Evolutionary conservation across 2,797 vertebrate genomes (phyloP).

Genomic region (Pantherophis vulpinus): DNA sequence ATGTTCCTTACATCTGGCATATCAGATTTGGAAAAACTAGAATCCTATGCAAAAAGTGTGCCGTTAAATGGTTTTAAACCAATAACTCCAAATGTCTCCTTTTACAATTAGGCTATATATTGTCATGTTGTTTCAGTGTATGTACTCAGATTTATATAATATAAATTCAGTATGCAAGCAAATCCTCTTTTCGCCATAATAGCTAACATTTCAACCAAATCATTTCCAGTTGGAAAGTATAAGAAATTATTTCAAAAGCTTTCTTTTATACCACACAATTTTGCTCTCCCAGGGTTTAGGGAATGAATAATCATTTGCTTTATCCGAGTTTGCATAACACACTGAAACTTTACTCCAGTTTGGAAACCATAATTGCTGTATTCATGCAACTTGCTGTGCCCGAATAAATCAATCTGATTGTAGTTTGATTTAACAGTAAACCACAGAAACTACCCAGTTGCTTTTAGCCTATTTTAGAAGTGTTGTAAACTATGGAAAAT

Average conservation of each 20-base stretch:
- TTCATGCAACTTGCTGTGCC: neutral
- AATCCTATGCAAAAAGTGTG: slow-evolving; percentile 11
- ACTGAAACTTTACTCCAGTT: neutral
- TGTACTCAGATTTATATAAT: neutral
- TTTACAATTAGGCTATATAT: neutral
- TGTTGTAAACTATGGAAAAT: neutral
- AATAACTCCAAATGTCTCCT: neutral
- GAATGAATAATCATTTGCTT: neutral
- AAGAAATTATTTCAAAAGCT: neutral
- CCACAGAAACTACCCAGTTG: neutral
- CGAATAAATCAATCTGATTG: neutral
- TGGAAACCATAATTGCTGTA: neutral
- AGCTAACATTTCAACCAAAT: neutral
- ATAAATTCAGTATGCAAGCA: neutral
- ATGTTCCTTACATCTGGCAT: slow-evolving; percentile 3
- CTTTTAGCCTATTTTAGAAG: neutral
- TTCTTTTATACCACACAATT: neutral
- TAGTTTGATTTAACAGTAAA: neutral
- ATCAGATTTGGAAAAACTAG: neutral
- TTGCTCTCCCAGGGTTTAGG: neutral
- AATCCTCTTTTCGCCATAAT: neutral
- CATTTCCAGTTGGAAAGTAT: neutral
- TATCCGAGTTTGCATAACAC: neutral
- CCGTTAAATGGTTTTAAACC: neutral
- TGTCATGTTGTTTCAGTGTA: neutral